Conservation (phyloP, 2,797 vertebrate genomes). For the Ctenochaetus hawaiiensis region DNA sequence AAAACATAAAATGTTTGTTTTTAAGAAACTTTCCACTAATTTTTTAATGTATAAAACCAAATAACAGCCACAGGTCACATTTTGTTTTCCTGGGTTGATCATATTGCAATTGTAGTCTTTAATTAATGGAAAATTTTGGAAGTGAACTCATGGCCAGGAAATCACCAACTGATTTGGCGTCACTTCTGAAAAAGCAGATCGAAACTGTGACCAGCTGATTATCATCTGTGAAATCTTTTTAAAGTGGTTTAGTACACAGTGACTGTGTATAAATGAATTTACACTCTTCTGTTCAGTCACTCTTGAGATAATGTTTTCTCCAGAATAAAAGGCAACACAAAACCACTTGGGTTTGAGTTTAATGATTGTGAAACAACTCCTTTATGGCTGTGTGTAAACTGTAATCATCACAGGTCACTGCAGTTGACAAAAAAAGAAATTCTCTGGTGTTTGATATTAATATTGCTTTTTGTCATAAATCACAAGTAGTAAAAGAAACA, state of each 20-base stretch:
- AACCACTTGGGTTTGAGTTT: not conserved
- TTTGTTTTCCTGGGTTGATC: constrained; percentile 4
- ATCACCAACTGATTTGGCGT: not conserved
- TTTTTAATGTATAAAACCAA: not conserved
- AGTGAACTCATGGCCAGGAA: not conserved
- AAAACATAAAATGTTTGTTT: too few species aligned
- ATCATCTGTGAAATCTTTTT: not conserved
- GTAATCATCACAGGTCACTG: not conserved
- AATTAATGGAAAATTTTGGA: constrained; percentile 1
- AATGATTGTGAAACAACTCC: not conserved
- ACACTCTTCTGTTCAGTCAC: constrained; percentile 3
- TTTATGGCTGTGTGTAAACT: not conserved
- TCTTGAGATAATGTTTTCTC: not conserved
- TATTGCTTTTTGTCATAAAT: not conserved
- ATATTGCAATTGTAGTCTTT: not conserved
- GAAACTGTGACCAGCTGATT: not conserved
- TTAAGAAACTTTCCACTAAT: too few species aligned
- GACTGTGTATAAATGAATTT: not conserved
- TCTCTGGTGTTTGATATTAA: not conserved
- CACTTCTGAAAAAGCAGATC: constrained; percentile 14
- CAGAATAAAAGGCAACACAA: constrained; percentile 12
- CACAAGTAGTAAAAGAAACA: not conserved
- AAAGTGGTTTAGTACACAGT: not conserved
- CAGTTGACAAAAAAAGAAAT: not conserved
- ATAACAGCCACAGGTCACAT: not conserved